Evolutionary conservation across 2,888 invertebrate species (phyloP), one percentile per base, ranked within the genome.

Genomic region (Branchipolynoe longqiensis): DNA sequence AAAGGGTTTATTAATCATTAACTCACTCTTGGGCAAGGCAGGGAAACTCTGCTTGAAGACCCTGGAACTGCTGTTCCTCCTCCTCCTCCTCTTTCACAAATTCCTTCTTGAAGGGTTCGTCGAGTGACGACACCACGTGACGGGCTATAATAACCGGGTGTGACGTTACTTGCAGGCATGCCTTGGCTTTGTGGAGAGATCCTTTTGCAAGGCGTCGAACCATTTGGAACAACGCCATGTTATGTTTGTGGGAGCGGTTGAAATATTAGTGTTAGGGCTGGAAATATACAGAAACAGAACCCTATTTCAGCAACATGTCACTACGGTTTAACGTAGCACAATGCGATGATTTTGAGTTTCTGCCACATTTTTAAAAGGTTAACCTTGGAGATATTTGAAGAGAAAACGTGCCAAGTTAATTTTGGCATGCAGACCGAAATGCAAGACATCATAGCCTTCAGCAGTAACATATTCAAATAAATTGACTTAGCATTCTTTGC

Each of bases 11-110:
- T 48, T 18, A 48, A 12, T 48, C 8, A 48, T n/a, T 73, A 48
- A 87, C 91, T 89, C 88, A 92, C 92, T 90, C 91, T 89, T 89
- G 90, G 0, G 90, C 87, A 22, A 92, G 83, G 85, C 92, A 92
- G 0, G 92, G 92, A 83, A 92, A 92, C 38, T 91, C 91, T 48
- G 91, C 91, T 0, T 91, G 89, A 87, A 92, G 88, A 38, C 92
- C 92, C 81, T 89, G 89, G 84, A 92, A 92, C 59, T 33, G 14
- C 28, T n/a, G 48, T 33, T 28, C 78, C 1, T 41, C 54, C 1
- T n/a, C 6, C 6, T 14, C 14, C 38, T 69, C 38, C 2, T 22
- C 38, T 69, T 4, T n/a, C 12, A 18, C 36, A 14, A n/a, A n/a
- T n/a, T n/a, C n/a, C n/a, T n/a, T n/a, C n/a, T n/a, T n/a, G n/a